Base-by-base conservation (phyloP, 2,797 vertebrate species). In the Melanitta fusca region DNA sequence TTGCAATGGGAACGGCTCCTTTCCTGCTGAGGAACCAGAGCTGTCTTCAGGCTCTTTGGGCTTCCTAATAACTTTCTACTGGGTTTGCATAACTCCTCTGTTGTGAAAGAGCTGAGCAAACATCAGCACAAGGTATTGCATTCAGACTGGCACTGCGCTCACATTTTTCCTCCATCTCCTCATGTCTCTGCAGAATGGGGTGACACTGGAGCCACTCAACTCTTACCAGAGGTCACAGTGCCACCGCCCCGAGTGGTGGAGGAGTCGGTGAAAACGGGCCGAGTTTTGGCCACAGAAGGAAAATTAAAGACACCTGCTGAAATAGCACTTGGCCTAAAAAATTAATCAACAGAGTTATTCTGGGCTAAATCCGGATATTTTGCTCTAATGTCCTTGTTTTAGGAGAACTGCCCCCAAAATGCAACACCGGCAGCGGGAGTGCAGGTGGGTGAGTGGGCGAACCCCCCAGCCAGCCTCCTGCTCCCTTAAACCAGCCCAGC, bases 351-450 rank as follows among this genome's bases (percentile, higher is more conserved):
- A 34, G 7, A 38, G 4, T 0, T 25, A 11, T 11, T 38, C 5
- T 13, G 22, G 36, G 28, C 25, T 16, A 54, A 22, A 47, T 17
- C 54, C 32, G 18, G 32, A 1, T 3, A 0, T 30, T 58, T 21
- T 8, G 18, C 61, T 47, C 9, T 3, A 10, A 0, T 0, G 5
- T 2, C 8, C 64, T 7, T 24, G 36, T 24, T 45, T 17, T 13
- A 32, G 34, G 25, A 47, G n/a, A 39, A 17, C 17, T 24, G 8
- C 13, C 22, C 32, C 4, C 0, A 2, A 30, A 19, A 13, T 3
- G 2, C 3, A 16, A 32, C 7, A 2, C 47, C 30, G 7, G 3
- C 41, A 36, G 58, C 13, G 16, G 2, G 58, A 13, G 39, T 0
- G 45, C 38, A 61, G 19, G 25, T 53, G 51, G 51, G 51, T 27